Base-by-base conservation (phyloP, 2,113 vertebrate species). In the Trichomycterus rosablanca region DNA sequence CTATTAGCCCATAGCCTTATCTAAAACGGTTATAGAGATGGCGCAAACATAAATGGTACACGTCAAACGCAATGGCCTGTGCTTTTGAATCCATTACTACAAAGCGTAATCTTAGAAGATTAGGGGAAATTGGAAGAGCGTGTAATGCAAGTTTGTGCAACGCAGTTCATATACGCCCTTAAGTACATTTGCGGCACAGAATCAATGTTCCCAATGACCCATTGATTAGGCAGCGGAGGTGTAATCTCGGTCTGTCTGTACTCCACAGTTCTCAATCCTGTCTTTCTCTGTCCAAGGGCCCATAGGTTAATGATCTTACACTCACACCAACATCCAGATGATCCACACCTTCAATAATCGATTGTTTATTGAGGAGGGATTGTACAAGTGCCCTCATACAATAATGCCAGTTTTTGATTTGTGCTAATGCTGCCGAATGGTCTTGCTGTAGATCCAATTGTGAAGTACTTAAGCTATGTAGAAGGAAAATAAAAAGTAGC, bases 191-290 rank as follows among this genome's bases (percentile, higher is more conserved):
- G 48, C 65, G 39, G 42, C 12, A 40, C 55, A 7, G 59, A 74
- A 74, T 67, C 67, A 55, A 67, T 70, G 58, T 56, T 58, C 37
- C 45, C 63, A 63, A 63, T 70, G 59, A 70, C 55, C 67, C 59
- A 74, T 51, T 59, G 72, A 74, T 74, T 67, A 67, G 59, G 40
- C 48, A 59, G 26, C 12, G 50, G 32, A 59, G 24, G 15, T 28
- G 46, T 74, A 63, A 74, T 61, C 43, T 70, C 59, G 37, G 49
- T 39, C 34, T 32, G 1, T 35, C 34, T 42, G 42, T 59, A 49
- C 43, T 40, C 45, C 48, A 49, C 30, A 45, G 37, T 42, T 30
- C 7, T 18, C 34, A 8, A 4, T 49, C 44, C 22, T 51, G 48
- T 56, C 50, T 15, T 26, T 59, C 51, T 56, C 39, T 30, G 49